Conservation (phyloP, 2,797 vertebrate genomes). For the Chrysocyon brachyurus region DNA sequence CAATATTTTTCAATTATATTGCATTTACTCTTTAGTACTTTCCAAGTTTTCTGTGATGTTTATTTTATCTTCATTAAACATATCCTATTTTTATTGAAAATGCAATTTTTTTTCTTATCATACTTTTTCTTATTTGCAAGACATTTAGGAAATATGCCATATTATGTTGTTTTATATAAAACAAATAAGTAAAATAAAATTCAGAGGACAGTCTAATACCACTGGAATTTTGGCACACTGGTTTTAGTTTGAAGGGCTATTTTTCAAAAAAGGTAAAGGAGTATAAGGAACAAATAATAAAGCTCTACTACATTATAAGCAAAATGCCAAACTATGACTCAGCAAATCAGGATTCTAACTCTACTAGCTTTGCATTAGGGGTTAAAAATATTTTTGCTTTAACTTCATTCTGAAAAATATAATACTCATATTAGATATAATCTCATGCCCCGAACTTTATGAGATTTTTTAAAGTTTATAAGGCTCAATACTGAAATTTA, state of each 20-base stretch:
- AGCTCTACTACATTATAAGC: background rate
- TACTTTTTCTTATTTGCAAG: background rate
- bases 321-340: background rate
- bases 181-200: background rate
- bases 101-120: accelerated
- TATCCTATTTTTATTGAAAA: background rate
- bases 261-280: background rate
- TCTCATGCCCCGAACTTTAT: background rate
- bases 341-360: background rate
- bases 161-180: background rate
- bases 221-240: background rate
- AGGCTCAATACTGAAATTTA: background rate
- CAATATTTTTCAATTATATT: background rate
- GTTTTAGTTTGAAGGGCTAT: background rate
- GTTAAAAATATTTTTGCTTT: background rate
- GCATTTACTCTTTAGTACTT: background rate
- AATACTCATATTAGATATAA: background rate
- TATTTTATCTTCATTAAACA: background rate
- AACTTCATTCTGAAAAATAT: background rate
- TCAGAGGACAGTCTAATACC: background rate
- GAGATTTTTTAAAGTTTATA: background rate
- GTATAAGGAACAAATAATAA: background rate
- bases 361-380: background rate
- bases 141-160: background rate
- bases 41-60: background rate